These are phyloP conservation scores for Sylvilagus floridanus DNA, from an alignment of 2,797 vertebrate species.

Conservation along the genomic window DNA sequence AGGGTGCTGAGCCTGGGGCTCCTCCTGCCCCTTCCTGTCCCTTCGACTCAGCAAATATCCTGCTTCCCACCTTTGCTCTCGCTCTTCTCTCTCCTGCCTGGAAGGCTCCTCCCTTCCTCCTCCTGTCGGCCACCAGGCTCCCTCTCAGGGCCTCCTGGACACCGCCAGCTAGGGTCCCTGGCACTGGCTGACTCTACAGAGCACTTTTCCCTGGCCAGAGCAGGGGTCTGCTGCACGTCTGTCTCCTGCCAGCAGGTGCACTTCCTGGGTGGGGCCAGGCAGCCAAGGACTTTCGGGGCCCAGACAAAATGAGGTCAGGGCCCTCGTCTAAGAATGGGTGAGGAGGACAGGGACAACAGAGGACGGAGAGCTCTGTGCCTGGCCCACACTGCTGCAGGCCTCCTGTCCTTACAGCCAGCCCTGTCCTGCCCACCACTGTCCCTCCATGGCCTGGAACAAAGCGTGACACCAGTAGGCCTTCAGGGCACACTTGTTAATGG, in stretches of 20 bases:
- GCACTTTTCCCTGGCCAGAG: background rate
- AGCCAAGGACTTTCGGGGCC: accelerated
- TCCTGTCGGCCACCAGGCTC: background rate
- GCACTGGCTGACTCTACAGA: background rate
- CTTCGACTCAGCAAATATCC: background rate
- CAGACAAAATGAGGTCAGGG: background rate
- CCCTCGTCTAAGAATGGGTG: background rate
- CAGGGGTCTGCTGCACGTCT: background rate
- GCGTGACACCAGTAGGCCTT: background rate
- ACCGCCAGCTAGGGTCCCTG: background rate
- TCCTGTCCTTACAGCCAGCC: background rate
- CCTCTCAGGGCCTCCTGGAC: background rate
- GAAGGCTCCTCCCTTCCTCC: background rate
- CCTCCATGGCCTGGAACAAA: background rate
- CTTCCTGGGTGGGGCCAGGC: background rate
- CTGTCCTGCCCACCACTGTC: background rate
- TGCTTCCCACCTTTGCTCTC: background rate
- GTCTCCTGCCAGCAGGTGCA: background rate
- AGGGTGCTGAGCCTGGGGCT: background rate
- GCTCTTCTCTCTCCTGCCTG: background rate
- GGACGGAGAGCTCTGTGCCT: no score
- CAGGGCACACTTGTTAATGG: background rate
- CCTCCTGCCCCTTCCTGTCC: background rate
- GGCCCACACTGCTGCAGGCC: no score
- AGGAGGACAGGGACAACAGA: no score